phyloP scores from a whole-genome alignment of 2,888 invertebrate species.

The Hydriomena furcata region DNA sequence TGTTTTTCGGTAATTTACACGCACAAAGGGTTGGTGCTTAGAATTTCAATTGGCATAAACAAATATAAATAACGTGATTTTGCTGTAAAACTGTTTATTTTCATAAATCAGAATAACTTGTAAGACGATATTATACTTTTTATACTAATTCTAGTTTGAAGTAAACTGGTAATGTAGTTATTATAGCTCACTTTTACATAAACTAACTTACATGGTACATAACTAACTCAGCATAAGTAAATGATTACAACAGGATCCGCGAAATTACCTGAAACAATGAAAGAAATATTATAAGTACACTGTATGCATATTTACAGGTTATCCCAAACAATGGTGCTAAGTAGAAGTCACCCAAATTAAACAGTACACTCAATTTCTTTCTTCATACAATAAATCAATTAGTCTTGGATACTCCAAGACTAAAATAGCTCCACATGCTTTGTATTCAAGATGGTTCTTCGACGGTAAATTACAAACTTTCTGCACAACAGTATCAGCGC shows the following conservation, averaged over 20 bases:
- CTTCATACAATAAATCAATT: neutral
- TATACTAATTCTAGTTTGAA: no score
- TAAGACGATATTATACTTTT: no score
- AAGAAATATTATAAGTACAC: neutral
- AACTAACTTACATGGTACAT: neutral
- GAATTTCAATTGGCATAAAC: no score
- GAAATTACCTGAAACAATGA: slow-evolving; percentile 22
- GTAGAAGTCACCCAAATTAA: no score
- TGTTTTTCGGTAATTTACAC: slow-evolving; percentile 16
- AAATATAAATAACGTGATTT: no score
- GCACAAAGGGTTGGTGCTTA: neutral
- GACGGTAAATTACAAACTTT: slow-evolving; percentile 5
- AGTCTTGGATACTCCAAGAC: neutral
- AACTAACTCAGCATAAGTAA: neutral
- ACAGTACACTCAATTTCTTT: no score
- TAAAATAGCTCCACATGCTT: neutral
- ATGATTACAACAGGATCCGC: neutral
- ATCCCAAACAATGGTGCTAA: no score
- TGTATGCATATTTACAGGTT: neutral
- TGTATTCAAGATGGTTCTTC: no score
- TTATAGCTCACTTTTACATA: no score
- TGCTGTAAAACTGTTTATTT: no score
- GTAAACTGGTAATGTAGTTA: no score
- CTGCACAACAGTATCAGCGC: slow-evolving; percentile 4
- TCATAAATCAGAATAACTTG: no score